phyloP scores from a whole-genome alignment of 1,140 invertebrate genomes.

The Latrodectus geometricus region DNA sequence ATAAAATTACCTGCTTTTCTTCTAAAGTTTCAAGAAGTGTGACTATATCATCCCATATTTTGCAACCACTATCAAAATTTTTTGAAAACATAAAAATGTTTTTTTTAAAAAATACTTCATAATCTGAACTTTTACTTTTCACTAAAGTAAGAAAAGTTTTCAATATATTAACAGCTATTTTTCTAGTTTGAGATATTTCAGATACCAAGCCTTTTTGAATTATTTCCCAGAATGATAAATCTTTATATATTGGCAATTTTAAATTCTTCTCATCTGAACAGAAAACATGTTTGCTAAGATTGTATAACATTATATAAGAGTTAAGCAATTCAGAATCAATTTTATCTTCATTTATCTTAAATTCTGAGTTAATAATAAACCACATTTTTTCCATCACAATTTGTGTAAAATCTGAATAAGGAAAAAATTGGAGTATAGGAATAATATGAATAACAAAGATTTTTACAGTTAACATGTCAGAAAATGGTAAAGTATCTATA shows the following conservation, averaged over 20 bases:
- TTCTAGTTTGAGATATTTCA: slow-evolving; percentile 11
- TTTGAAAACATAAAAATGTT: background rate
- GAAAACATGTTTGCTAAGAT: background rate
- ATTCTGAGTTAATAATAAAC: background rate
- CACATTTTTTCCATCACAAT: slow-evolving; percentile 3
- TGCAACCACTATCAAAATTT: background rate
- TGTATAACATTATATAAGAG: slow-evolving; percentile 18
- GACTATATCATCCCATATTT: slow-evolving; percentile 42
- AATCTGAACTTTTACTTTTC: background rate
- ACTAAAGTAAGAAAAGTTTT: slow-evolving; percentile 16
- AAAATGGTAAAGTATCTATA: slow-evolving; percentile 12
- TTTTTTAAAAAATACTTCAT: too few relatives aligned
- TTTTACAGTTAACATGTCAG: slow-evolving; percentile 10
- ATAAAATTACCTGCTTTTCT: slow-evolving; percentile 43
- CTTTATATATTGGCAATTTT: background rate
- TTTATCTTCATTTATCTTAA: background rate
- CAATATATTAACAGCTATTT: slow-evolving; percentile 31
- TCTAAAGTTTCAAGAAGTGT: slow-evolving; percentile 39
- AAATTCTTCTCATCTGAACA: too few relatives aligned
- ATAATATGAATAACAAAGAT: slow-evolving; percentile 23
- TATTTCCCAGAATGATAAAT: slow-evolving; percentile 34
- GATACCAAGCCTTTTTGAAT: slow-evolving; percentile 16
- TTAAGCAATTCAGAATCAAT: background rate
- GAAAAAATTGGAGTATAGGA: background rate
- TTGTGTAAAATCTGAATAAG: background rate